These are phyloP conservation scores for Anthonomus grandis DNA, from an alignment of 1,140 invertebrate genomes.

Conservation along the genomic window DNA sequence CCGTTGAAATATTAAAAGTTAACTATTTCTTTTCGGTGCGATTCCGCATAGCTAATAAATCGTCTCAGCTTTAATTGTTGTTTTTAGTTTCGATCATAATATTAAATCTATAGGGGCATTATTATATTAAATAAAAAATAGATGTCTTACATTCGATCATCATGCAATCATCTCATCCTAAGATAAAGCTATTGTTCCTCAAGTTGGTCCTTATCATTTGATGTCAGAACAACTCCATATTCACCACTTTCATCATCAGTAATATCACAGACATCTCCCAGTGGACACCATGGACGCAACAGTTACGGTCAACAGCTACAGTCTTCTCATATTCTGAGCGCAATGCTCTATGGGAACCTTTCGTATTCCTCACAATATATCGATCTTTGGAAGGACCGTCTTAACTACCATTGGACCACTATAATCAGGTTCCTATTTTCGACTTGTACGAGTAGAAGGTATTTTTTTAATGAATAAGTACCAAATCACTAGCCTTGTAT, in stretches of 20 bases:
- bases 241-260: constrained; percentile 5
- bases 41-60: no score
- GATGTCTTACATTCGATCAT: constrained; percentile 9
- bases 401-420: constrained; percentile 11
- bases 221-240: constrained; percentile 1
- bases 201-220: not conserved
- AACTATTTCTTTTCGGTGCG: no score
- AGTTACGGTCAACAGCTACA: constrained; percentile 5
- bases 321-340: no score
- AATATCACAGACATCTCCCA: not conserved
- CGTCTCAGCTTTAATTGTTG: no score
- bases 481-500: not conserved
- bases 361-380: not conserved
- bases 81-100: no score
- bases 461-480: not conserved
- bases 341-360: not conserved
- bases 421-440: constrained; percentile 5
- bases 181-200: not conserved
- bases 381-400: not conserved
- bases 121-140: no score
- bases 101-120: no score
- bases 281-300: constrained; percentile 1
- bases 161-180: constrained; percentile 2
- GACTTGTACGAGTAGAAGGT: not conserved
- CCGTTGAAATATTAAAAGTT: no score